Base-by-base conservation (phyloP, 2,888 invertebrate species). In the Iphiclides podalirius region DNA sequence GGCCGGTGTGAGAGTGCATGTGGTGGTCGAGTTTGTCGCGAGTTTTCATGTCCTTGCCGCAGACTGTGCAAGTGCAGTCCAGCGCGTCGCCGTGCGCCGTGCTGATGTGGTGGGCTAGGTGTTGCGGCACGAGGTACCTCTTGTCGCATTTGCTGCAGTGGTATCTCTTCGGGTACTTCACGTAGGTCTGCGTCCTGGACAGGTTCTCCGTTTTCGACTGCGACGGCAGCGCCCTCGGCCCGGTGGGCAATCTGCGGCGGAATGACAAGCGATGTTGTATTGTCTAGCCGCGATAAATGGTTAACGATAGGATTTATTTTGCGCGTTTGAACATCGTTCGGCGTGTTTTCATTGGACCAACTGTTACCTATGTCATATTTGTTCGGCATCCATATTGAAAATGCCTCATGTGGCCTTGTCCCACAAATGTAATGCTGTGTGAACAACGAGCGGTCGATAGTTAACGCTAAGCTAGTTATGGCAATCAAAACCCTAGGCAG, bases 121-220 rank as follows among this genome's bases (percentile, higher is more conserved):
- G 59, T n/a, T 66, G 57, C 0, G 61, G 53, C 8, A 59, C 47
- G 4, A 54, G 40, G 23, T 60, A 66, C 17, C 58, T 58, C 49
- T 70, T 72, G 0, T 59, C 53, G 36, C 74, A 75, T 8, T 58
- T 52, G 1, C 36, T 60, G 26, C 75, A 74, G 17, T 67, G 57
- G 40, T 60, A 66, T 57, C 66, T 69, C 7, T 43, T 48, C n/a
- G 52, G 39, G 0, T 42, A 14, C 1, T 40, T 45, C 1, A 26
- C 39, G 37, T 57, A 54, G 0, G 35, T 15, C 2, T 43, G 34
- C 33, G 47, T 51, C 39, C 37, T 36, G 12, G 51, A 53, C 9
- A 50, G 37, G 15, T 45, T 52, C 9, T 59, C 58, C 2, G 53
- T 52, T 50, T 62, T 62, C 16, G 52, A 51, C 11, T 52, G 38